Conservation (phyloP, 2,113 vertebrate genomes). For the Perca schrenkii region DNA sequence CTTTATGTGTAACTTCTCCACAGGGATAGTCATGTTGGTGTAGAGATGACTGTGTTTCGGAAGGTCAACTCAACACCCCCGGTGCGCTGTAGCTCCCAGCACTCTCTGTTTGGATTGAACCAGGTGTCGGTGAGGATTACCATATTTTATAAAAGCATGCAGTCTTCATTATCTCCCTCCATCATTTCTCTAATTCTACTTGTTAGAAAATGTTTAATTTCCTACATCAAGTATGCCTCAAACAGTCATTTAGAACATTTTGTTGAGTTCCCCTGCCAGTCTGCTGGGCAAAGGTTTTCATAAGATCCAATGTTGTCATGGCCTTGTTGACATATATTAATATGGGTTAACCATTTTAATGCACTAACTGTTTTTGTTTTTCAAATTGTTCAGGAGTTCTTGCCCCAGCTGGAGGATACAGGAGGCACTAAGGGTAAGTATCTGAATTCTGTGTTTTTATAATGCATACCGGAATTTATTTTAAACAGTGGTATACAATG, state of each 20-base stretch:
- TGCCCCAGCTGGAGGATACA: conserved; percentile 89
- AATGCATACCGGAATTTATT: neutral
- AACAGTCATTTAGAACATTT: neutral
- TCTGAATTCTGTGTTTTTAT: conserved; percentile 11
- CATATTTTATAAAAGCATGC: neutral
- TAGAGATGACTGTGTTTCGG: conserved; percentile 94
- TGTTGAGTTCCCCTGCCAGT: neutral
- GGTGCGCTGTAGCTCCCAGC: conserved; percentile 93
- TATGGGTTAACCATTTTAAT: neutral
- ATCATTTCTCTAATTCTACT: neutral
- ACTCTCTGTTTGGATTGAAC: conserved; percentile 92
- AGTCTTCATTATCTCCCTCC: neutral
- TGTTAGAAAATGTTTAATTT: conserved; percentile 6
- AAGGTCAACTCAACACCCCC: conserved; percentile 93
- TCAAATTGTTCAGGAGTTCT: conserved; percentile 84
- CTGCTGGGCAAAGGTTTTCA: neutral
- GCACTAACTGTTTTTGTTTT: neutral
- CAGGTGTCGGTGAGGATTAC: conserved; percentile 89
- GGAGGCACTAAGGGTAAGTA: conserved; percentile 84
- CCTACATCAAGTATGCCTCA: neutral
- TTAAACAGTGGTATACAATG: neutral
- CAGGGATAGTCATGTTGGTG: conserved; percentile 88
- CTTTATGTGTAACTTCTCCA: conserved; percentile 15
- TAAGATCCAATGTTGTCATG: neutral
- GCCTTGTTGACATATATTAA: neutral